Evolutionary conservation across 2,797 vertebrate genomes (phyloP), one percentile per base, ranked within the genome.

Genomic region (Micropoecilia bifurca): DNA sequence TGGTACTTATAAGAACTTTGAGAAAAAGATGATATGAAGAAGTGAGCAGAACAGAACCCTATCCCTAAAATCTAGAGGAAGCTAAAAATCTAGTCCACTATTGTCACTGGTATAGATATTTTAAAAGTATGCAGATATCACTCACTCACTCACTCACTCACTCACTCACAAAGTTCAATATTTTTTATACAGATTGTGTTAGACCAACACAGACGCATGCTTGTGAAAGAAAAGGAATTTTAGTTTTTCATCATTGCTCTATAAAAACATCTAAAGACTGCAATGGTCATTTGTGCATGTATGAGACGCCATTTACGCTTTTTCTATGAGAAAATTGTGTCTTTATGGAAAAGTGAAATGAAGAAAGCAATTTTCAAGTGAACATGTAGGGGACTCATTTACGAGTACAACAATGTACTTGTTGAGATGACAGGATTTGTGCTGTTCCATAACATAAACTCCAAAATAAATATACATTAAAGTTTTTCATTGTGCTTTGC

Each of bases 1-100:
- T 47, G 74, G 43, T 80, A 89, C 83, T 87, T 83, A 89, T 88
- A 93, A 88, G 78, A 92, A 91, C 84, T 93, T 90, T 86, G 75
- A 83, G 78, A 80, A 90, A 85, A 85, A 91, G 89, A 73, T 61
- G 86, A 90, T 84, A 84, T 83, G 28, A 90, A 79, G 48, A 5
- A 84, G 85, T 89, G 91, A 91, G 87, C 91, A 84, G 77, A 63
- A 59, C 47, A 16, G 6, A 20, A 9, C 22, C 7, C 48, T 9
- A 25, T 9, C 50, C 50, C 50, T 53, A 53, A 53, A 53, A 22
- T 48, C 47, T 20, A 20, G 47, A 76, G 83, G 77, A 76, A 75
- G 83, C 78, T 83, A 74, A 48, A 48, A 73, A 73, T 72, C 47
- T 33, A 50, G 30, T 53, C 9, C 47, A 6, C 16, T 53, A 0